Evolutionary conservation across 1,140 invertebrate genomes (phyloP).

Genomic region (Wasmannia auropunctata): DNA sequence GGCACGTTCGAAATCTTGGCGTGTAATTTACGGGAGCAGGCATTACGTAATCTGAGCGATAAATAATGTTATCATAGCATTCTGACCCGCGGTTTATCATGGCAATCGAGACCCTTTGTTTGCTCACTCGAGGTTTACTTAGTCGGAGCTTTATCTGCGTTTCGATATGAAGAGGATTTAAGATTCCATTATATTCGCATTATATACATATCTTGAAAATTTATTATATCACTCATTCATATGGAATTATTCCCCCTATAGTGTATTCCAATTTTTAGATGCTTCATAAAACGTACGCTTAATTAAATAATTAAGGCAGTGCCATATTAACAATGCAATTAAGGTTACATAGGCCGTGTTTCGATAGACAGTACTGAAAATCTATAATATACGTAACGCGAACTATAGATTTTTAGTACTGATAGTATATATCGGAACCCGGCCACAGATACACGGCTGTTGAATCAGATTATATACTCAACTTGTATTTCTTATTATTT

Average conservation of each 20-base stretch:
- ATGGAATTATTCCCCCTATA: not conserved
- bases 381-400: too few relatives aligned
- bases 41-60: slow-evolving; percentile 35
- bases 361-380: too few relatives aligned
- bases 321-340: not conserved
- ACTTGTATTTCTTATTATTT: not conserved
- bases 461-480: not conserved
- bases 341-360: too few relatives aligned
- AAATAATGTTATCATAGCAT: slow-evolving; percentile 39
- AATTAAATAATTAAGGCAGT: not conserved
- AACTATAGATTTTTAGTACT: too few relatives aligned
- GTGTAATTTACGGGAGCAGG: slow-evolving; percentile 40
- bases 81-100: slow-evolving; percentile 2
- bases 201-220: not conserved
- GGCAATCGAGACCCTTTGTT: slow-evolving; percentile 17
- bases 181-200: not conserved
- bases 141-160: not conserved
- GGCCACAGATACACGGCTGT: too few relatives aligned
- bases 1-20: slow-evolving; percentile 33
- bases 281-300: not conserved
- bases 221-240: not conserved
- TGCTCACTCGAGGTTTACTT: slow-evolving; percentile 15
- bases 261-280: not conserved
- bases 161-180: slow-evolving; percentile 25
- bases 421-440: too few relatives aligned